Percentiles rank a stretch among this genome's conserved stretches.
Evolutionary conservation across 2,797 vertebrate genomes (phyloP).

Genomic region (Macropus fuliginosus): DNA sequence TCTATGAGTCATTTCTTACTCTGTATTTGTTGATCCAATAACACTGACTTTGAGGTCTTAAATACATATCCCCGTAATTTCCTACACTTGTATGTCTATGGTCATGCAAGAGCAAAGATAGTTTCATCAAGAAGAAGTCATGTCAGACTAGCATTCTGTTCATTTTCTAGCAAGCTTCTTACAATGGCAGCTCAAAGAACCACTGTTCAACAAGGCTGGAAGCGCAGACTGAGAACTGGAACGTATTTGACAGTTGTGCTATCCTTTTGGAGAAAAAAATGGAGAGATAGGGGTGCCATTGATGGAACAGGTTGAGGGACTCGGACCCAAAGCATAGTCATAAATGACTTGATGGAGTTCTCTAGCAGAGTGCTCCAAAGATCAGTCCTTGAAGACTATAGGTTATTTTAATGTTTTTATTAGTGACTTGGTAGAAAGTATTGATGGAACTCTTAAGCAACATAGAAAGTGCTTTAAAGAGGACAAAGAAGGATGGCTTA

Average conservation of each 20-base stretch:
- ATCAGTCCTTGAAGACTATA: not conserved
- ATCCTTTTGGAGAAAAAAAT: not conserved
- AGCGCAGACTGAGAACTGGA: not conserved
- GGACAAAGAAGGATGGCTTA: not conserved
- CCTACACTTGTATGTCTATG: not conserved
- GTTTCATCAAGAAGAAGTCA: not conserved
- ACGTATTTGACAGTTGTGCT: not conserved
- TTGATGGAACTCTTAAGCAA: not conserved
- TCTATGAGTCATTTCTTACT: conserved; percentile 29
- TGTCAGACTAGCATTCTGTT: not conserved
- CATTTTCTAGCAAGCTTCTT: not conserved
- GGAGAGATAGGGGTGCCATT: not conserved
- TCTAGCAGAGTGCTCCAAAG: not conserved
- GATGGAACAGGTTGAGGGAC: not conserved
- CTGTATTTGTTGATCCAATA: conserved; percentile 16
- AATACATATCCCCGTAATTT: not conserved
- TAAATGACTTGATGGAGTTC: not conserved
- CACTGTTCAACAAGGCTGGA: not conserved
- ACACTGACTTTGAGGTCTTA: conserved; percentile 25
- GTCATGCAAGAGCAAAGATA: not conserved
- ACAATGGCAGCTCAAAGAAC: not conserved
- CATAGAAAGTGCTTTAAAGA: not conserved
- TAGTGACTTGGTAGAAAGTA: not conserved
- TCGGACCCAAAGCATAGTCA: not conserved
- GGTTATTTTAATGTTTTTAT: not conserved